Conservation (phyloP, 2,888 invertebrate genomes). For the Eucera pruinosa region DNA sequence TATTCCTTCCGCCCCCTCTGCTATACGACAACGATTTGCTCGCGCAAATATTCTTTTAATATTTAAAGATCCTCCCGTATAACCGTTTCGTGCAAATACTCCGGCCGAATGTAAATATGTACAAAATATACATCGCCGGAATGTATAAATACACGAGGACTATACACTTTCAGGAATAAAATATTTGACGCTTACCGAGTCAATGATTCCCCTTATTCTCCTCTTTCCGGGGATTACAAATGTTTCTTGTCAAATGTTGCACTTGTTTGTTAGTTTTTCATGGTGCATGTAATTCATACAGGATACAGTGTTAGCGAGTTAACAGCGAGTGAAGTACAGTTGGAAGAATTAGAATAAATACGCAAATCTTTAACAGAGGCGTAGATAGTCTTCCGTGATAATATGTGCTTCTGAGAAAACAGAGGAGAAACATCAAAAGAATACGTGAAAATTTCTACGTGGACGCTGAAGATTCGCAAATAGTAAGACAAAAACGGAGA, state of each 20-base stretch:
- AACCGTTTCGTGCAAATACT: slow-evolving; percentile 60
- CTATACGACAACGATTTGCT: slow-evolving; percentile 37
- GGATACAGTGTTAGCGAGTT: too few relatives aligned
- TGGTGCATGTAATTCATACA: not conserved
- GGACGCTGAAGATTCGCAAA: too few relatives aligned
- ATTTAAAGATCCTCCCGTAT: slow-evolving; percentile 68
- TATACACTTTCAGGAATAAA: slow-evolving; percentile 42
- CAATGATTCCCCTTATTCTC: not conserved
- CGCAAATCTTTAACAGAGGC: too few relatives aligned
- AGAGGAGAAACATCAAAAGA: too few relatives aligned
- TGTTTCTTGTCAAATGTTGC: too few relatives aligned
- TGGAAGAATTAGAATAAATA: too few relatives aligned
- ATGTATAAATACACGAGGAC: slow-evolving; percentile 54
- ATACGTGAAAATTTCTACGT: too few relatives aligned
- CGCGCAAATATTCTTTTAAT: slow-evolving; percentile 69
- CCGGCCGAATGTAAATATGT: slow-evolving; percentile 64
- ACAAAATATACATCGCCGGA: slow-evolving; percentile 66
- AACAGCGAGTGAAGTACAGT: too few relatives aligned
- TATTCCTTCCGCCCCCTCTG: not conserved
- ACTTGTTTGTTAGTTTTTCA: too few relatives aligned
- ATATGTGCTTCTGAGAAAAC: too few relatives aligned
- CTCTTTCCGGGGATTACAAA: not conserved
- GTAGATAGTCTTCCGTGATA: too few relatives aligned
- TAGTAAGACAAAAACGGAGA: too few relatives aligned
- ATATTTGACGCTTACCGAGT: slow-evolving; percentile 13